Evolutionary conservation across 2,113 vertebrate genomes (phyloP).

Genomic region (Otolemur garnettii): DNA sequence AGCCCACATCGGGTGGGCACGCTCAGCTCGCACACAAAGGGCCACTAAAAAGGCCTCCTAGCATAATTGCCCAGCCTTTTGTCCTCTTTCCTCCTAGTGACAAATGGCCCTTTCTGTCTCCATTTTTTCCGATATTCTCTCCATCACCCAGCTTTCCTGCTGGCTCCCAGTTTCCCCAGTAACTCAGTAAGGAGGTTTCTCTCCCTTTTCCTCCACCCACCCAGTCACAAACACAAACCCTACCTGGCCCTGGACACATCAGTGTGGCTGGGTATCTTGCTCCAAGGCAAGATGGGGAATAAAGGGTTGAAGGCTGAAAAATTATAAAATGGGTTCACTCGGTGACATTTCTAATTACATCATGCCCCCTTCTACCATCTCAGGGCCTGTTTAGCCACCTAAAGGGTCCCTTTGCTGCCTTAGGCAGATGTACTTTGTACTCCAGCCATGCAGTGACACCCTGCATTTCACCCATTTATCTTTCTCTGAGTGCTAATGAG

Average conservation of each 20-base stretch:
- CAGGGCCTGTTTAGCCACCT: background rate
- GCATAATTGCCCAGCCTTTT: slow-evolving; percentile 57
- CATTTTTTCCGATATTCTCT: slow-evolving; percentile 14
- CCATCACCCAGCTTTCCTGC: background rate
- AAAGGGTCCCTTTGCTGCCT: background rate
- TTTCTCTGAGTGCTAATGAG: slow-evolving; percentile 10
- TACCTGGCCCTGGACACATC: background rate
- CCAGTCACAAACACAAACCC: background rate
- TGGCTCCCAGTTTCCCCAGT: background rate
- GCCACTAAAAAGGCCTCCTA: slow-evolving; percentile 32
- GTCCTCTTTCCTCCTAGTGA: background rate
- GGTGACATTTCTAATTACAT: slow-evolving; percentile 20
- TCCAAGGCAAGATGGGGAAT: slow-evolving; percentile 20
- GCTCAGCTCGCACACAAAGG: slow-evolving; percentile 36
- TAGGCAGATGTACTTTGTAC: slow-evolving; percentile 16
- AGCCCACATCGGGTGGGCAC: background rate
- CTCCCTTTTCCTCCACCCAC: background rate
- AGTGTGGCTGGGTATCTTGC: background rate
- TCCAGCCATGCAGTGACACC: background rate
- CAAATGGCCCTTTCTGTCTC: slow-evolving; percentile 36
- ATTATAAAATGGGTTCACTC: slow-evolving; percentile 1
- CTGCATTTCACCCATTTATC: background rate
- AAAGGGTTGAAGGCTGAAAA: slow-evolving; percentile 36
- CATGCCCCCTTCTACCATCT: background rate
- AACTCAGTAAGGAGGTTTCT: background rate